phyloP scores from a whole-genome alignment of 2,888 invertebrate genomes.

The Drosophila nigricruria region DNA sequence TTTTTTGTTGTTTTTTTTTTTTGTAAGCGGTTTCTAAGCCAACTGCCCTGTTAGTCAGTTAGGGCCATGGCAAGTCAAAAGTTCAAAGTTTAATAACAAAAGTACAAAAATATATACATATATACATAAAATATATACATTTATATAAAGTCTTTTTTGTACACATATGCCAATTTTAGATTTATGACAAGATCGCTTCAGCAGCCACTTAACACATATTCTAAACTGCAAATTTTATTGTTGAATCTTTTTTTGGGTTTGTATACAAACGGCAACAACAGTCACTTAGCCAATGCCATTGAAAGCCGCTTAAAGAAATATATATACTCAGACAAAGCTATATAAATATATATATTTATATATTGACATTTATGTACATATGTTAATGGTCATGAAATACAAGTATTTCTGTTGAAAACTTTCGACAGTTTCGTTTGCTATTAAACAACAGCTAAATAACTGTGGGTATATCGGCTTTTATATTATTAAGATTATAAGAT shows the following conservation, averaged over 20 bases:
- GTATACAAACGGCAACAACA: conserved; percentile 28
- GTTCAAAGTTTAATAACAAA: conserved; percentile 35
- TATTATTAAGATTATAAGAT: not conserved
- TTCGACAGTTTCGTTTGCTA: conserved; percentile 9
- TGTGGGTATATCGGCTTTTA: not conserved
- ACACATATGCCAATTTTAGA: conserved; percentile 41
- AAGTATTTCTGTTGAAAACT: conserved; percentile 15
- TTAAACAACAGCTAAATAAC: not conserved
- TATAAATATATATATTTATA: not conserved
- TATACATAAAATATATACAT: not conserved
- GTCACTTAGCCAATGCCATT: conserved; percentile 44
- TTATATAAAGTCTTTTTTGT: not conserved
- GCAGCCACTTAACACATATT: conserved; percentile 61
- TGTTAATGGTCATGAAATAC: conserved; percentile 1
- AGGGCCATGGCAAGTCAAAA: conserved; percentile 61
- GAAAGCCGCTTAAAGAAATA: conserved; percentile 34
- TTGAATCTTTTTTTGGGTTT: conserved; percentile 14
- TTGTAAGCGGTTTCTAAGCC: conserved; percentile 53
- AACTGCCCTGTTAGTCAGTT: conserved; percentile 49
- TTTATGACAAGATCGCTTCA: conserved; percentile 37
- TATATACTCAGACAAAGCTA: not conserved
- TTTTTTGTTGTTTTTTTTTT: conserved; percentile 43
- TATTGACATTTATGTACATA: conserved; percentile 1
- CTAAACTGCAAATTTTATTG: conserved; percentile 35
- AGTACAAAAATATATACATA: not conserved